Conservation (phyloP, 2,888 invertebrate species). For the Camptogramma bilineatum region DNA sequence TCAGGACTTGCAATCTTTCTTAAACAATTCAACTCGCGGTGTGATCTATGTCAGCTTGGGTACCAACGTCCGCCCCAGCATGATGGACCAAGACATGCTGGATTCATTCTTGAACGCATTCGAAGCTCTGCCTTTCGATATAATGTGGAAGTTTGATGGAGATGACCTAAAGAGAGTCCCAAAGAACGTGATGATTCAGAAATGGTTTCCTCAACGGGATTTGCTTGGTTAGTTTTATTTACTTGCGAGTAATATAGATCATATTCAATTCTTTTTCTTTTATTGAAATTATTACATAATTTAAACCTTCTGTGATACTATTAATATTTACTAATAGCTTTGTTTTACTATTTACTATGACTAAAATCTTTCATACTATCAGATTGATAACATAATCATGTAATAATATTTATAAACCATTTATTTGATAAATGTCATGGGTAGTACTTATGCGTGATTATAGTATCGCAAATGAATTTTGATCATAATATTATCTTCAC, state of each 20-base stretch:
- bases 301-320: too few relatives aligned
- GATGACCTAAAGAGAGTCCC: conserved; percentile 41
- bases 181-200: conserved; percentile 48
- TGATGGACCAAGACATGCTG: conserved; percentile 46
- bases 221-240: conserved; percentile 44
- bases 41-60: conserved; percentile 56
- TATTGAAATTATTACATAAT: background rate
- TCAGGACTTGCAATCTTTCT: conserved; percentile 49
- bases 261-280: too few relatives aligned
- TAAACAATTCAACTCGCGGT: conserved; percentile 48
- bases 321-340: too few relatives aligned
- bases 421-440: too few relatives aligned
- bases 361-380: too few relatives aligned
- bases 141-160: conserved; percentile 54
- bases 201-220: conserved; percentile 55
- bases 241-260: too few relatives aligned
- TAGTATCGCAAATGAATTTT: too few relatives aligned
- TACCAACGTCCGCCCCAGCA: conserved; percentile 45
- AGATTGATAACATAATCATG: too few relatives aligned
- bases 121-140: conserved; percentile 45
- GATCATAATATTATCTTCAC: too few relatives aligned
- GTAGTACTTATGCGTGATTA: too few relatives aligned
- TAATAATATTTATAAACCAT: too few relatives aligned
- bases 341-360: too few relatives aligned
- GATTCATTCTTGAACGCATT: conserved; percentile 48